These are phyloP conservation scores for Oreochromis spilurus DNA, from an alignment of 2,113 vertebrate species.

Conservation along the genomic window DNA sequence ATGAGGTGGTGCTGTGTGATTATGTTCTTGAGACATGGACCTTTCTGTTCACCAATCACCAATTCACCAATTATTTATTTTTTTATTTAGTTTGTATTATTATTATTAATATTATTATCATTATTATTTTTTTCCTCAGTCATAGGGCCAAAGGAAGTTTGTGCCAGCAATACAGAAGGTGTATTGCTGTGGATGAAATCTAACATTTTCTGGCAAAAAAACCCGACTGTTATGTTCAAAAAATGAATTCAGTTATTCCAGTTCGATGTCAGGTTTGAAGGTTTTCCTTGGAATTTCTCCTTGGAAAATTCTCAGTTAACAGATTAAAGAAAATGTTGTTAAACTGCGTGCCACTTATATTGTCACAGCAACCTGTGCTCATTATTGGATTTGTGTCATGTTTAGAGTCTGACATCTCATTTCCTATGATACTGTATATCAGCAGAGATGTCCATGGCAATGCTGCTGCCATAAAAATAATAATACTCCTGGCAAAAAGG, in stretches of 20 bases:
- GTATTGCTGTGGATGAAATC: not conserved
- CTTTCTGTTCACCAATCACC: no score
- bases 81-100: not conserved
- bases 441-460: not conserved
- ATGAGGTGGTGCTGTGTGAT: conserved; percentile 13
- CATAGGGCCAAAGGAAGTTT: not conserved
- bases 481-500: not conserved
- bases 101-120: not conserved
- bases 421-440: not conserved
- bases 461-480: not conserved
- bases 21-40: not conserved
- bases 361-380: conserved; percentile 10
- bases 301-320: not conserved
- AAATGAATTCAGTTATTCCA: not conserved
- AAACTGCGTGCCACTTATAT: not conserved
- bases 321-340: not conserved
- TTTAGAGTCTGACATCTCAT: conserved; percentile 43
- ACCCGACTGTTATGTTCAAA: not conserved
- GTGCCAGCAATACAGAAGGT: not conserved
- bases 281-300: not conserved
- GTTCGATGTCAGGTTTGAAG: not conserved
- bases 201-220: not conserved
- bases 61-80: not conserved
- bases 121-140: not conserved
- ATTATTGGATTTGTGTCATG: conserved; percentile 21